Conservation (phyloP, 2,113 vertebrate genomes). For the Python bivittatus region DNA sequence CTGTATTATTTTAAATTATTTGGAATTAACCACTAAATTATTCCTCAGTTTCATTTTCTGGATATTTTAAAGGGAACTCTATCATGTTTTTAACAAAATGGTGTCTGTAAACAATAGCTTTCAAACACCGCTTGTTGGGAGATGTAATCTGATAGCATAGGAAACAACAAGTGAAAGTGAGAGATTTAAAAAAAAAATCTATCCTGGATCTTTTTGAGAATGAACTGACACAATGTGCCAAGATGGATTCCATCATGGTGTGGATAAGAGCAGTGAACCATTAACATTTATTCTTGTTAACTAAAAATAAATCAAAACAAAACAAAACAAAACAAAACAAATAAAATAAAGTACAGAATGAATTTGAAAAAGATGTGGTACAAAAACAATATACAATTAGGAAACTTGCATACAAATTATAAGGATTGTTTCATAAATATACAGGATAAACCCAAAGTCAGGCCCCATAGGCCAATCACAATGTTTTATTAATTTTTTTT, state of each 20-base stretch:
- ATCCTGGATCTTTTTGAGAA: neutral
- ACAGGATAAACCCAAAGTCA: too few species aligned
- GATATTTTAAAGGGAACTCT: neutral
- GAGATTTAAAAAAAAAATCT: neutral
- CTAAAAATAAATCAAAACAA: neutral
- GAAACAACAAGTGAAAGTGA: neutral
- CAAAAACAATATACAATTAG: neutral
- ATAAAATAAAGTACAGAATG: neutral
- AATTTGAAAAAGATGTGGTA: neutral
- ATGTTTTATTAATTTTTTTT: too few species aligned
- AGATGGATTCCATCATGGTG: neutral
- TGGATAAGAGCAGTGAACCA: neutral
- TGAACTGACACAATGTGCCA: neutral
- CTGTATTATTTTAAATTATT: neutral
- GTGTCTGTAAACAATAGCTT: neutral
- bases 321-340: neutral
- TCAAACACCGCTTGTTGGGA: neutral
- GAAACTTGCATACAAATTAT: too few species aligned
- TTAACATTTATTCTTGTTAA: neutral
- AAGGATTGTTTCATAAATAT: too few species aligned
- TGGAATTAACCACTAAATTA: neutral
- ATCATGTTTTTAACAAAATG: neutral
- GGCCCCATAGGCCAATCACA: too few species aligned
- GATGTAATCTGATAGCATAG: neutral
- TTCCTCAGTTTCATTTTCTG: neutral